Conservation (phyloP, 2,113 vertebrate genomes). For the Halichoeres trimaculatus region DNA sequence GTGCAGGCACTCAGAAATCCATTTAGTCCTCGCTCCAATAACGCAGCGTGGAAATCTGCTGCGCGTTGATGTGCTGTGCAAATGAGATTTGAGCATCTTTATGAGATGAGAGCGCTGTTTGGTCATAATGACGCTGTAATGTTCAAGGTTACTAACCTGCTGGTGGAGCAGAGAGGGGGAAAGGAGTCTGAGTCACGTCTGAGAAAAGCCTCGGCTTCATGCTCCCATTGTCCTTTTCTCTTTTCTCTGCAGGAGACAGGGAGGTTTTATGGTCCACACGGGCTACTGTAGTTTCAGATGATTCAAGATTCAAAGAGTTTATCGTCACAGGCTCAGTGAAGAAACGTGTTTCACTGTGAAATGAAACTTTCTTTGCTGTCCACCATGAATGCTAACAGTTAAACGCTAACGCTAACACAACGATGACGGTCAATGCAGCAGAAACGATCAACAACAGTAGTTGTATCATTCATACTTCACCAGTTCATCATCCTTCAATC, state of each 20-base stretch:
- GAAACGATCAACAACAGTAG: no score
- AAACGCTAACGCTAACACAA: no score
- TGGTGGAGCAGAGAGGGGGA: slow-evolving; percentile 26
- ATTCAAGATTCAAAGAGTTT: no score
- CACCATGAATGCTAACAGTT: no score
- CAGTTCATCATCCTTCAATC: no score
- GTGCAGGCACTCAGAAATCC: slow-evolving; percentile 69
- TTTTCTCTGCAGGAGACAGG: not conserved
- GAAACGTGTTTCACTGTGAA: no score
- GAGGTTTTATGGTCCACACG: not conserved
- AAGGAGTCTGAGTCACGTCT: slow-evolving; percentile 28
- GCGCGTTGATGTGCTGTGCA: slow-evolving; percentile 63
- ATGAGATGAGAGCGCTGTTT: slow-evolving; percentile 62
- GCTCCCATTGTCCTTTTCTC: not conserved
- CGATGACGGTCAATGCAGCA: no score
- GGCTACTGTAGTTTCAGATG: not conserved
- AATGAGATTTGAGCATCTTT: slow-evolving; percentile 75
- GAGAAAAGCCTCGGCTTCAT: slow-evolving; percentile 15
- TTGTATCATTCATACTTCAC: no score
- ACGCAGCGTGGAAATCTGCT: slow-evolving; percentile 59
- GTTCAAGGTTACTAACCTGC: slow-evolving; percentile 65
- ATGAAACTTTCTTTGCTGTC: no score
- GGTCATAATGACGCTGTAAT: slow-evolving; percentile 55
- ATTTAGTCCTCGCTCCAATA: slow-evolving; percentile 74
- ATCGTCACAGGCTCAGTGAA: no score